These are phyloP conservation scores for Cherax quadricarinatus DNA, from an alignment of 1,140 invertebrate genomes.

Conservation along the genomic window DNA sequence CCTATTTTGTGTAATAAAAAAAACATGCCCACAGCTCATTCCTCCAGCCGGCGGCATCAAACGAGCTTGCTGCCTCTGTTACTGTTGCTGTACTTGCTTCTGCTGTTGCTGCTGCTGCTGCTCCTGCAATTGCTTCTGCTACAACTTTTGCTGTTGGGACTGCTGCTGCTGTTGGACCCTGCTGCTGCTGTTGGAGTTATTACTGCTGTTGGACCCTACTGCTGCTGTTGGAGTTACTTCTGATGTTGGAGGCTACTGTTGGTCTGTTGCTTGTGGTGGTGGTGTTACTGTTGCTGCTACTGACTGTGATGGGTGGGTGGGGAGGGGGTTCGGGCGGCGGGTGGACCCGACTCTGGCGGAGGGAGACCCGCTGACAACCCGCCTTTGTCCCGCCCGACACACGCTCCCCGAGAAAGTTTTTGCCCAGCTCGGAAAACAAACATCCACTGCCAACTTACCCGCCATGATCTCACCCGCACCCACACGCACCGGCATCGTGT, in stretches of 20 bases:
- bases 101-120: too few species aligned
- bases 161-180: too few species aligned
- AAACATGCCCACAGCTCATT: too few species aligned
- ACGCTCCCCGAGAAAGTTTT: slow-evolving; percentile 6
- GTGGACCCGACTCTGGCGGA: background rate
- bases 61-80: too few species aligned
- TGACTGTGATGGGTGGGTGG: too few species aligned
- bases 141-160: too few species aligned
- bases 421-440: slow-evolving; percentile 2
- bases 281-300: too few species aligned
- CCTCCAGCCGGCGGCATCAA: too few species aligned
- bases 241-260: background rate
- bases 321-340: background rate
- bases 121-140: too few species aligned
- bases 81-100: too few species aligned
- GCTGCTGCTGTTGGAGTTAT: too few species aligned
- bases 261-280: background rate
- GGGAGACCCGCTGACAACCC: slow-evolving; percentile 14
- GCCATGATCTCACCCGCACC: background rate
- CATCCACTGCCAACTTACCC: slow-evolving; percentile 13
- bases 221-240: background rate
- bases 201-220: background rate
- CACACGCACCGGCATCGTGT: background rate
- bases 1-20: too few species aligned
- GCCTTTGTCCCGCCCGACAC: slow-evolving; percentile 10